phyloP scores from a whole-genome alignment of 1,140 invertebrate species.

The Aphidius gifuensis region DNA sequence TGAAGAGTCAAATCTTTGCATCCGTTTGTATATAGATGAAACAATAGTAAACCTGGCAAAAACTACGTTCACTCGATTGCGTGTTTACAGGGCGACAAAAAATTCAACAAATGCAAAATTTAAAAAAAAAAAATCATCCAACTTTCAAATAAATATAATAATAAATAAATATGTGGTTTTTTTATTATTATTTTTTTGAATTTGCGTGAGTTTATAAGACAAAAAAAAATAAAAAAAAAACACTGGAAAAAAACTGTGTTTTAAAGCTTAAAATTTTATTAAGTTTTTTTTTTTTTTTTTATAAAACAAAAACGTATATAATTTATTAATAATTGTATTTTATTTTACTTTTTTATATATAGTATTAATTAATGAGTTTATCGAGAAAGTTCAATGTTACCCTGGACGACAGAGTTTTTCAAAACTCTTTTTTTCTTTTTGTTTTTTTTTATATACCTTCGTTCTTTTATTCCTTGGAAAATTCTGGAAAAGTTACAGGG shows the following conservation, averaged over 20 bases:
- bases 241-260: too few species aligned
- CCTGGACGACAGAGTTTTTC: not conserved
- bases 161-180: not conserved
- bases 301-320: too few species aligned
- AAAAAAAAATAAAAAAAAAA: constrained; percentile 1
- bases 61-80: not conserved
- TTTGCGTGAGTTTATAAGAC: not conserved
- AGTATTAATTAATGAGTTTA: constrained; percentile 58
- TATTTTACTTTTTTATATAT: constrained; percentile 34
- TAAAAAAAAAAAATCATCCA: not conserved
- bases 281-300: too few species aligned
- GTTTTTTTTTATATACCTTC: constrained; percentile 7
- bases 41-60: not conserved
- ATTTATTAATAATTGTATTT: constrained; percentile 17
- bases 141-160: not conserved
- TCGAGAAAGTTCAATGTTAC: constrained; percentile 40
- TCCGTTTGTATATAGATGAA: constrained; percentile 15
- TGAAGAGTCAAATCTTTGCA: constrained; percentile 24
- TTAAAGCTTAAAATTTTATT: too few species aligned
- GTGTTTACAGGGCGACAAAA: constrained; percentile 21
- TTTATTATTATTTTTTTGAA: constrained; percentile 8
- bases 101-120: constrained; percentile 8
- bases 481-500: constrained; percentile 1
- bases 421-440: too few species aligned
- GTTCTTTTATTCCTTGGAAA: constrained; percentile 29